Percentiles rank a stretch among this genome's conserved stretches.
These are phyloP conservation scores for Spicauda simplicius DNA, from an alignment of 2,888 invertebrate species.

Conservation along the genomic window DNA sequence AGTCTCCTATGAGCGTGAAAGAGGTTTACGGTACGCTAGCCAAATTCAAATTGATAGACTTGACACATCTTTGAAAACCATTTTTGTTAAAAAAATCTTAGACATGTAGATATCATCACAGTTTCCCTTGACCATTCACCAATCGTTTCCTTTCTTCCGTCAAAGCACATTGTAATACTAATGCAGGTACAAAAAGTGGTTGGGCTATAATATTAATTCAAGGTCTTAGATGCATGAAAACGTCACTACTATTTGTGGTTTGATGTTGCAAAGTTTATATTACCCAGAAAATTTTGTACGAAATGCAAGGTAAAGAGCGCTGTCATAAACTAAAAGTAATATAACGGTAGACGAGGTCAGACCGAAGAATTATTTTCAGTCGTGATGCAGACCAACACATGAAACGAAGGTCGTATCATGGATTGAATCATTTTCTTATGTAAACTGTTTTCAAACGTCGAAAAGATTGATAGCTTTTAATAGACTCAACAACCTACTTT, in stretches of 20 bases:
- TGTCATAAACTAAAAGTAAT: constrained; percentile 58
- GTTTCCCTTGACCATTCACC: no score
- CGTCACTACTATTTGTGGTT: not conserved
- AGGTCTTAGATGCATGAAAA: not conserved
- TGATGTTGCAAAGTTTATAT: constrained; percentile 10
- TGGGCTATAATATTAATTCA: no score
- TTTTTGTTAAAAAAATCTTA: no score
- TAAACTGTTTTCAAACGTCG: constrained; percentile 17
- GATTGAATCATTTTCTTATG: constrained; percentile 41
- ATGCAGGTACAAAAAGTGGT: no score
- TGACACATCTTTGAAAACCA: no score
- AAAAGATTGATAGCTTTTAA: constrained; percentile 24
- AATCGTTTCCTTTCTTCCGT: no score
- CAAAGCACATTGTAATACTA: no score
- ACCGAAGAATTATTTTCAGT: constrained; percentile 69
- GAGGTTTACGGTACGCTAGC: no score
- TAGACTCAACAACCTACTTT: constrained; percentile 20
- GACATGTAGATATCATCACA: no score
- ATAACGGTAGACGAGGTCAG: constrained; percentile 59
- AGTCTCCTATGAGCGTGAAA: no score
- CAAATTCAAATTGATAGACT: no score
- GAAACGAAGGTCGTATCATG: constrained; percentile 62
- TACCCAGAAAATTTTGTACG: constrained; percentile 7
- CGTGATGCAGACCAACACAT: constrained; percentile 61
- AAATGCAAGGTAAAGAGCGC: constrained; percentile 55